Conservation (phyloP, 2,113 vertebrate genomes). For the Thomomys bottae region DNA sequence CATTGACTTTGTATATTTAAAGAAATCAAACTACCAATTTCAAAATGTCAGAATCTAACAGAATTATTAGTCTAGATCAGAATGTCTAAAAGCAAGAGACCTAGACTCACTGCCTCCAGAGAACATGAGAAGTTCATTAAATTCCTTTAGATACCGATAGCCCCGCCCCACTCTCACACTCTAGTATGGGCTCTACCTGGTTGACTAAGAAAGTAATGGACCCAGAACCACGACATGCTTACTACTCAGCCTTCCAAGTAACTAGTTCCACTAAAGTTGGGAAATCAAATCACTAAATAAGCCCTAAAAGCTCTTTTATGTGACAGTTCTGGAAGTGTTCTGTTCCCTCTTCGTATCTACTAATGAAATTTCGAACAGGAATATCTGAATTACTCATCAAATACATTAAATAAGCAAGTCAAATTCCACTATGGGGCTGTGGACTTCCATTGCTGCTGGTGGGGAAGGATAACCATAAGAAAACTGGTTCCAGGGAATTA, state of each 20-base stretch:
- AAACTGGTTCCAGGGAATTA: conserved; percentile 18
- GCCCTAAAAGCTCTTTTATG: background rate
- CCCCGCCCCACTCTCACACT: background rate
- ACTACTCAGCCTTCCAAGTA: background rate
- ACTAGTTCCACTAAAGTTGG: background rate
- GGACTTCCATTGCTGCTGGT: background rate
- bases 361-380: background rate
- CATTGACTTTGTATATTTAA: background rate
- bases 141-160: background rate
- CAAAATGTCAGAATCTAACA: conserved; percentile 12
- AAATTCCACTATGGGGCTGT: background rate
- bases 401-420: conserved; percentile 31
- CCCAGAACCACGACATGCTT: background rate
- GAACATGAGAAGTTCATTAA: background rate
- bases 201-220: background rate
- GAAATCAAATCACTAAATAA: conserved; percentile 6
- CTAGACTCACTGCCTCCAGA: background rate
- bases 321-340: background rate
- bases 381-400: conserved; percentile 31
- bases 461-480: background rate
- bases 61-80: background rate
- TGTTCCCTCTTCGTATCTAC: background rate
- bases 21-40: background rate
- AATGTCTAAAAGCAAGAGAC: background rate
- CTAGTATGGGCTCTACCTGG: background rate